A percentile compares a stretch with the other conserved stretches of the same genome.
Conservation (phyloP, 2,888 invertebrate species). For the Steinernema hermaphroditum region DNA sequence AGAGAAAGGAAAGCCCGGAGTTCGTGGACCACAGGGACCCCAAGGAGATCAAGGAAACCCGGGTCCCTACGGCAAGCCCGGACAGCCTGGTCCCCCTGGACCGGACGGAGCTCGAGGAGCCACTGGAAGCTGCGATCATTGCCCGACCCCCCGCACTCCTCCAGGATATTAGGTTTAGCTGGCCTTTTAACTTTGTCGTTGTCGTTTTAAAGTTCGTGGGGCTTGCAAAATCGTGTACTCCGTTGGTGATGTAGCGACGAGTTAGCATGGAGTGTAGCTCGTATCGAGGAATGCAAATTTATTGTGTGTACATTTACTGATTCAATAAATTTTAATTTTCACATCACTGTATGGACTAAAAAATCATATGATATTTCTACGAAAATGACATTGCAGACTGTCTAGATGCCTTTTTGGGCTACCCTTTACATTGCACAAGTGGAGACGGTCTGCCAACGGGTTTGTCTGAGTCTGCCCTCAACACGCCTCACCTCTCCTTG, state of each 20-base stretch:
- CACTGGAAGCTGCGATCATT: slow-evolving; percentile 60
- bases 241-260: slow-evolving; percentile 21
- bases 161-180: slow-evolving; percentile 56
- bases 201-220: slow-evolving; percentile 17
- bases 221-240: slow-evolving; percentile 3
- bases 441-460: too few species aligned
- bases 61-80: slow-evolving; percentile 60
- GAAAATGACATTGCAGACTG: neutral
- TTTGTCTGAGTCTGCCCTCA: too few species aligned
- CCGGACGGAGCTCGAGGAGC: slow-evolving; percentile 49
- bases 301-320: slow-evolving; percentile 24
- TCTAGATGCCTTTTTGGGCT: neutral
- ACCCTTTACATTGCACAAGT: too few species aligned
- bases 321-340: slow-evolving; percentile 11
- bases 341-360: neutral
- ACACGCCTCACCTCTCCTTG: neutral
- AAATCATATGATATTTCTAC: neutral
- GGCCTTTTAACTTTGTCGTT: slow-evolving; percentile 15
- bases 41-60: slow-evolving; percentile 63
- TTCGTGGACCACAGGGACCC: slow-evolving; percentile 56
- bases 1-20: slow-evolving; percentile 52
- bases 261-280: slow-evolving; percentile 27
- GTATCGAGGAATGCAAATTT: slow-evolving; percentile 16
- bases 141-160: slow-evolving; percentile 61
- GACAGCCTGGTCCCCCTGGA: slow-evolving; percentile 54